Base-by-base conservation (phyloP, 2,113 vertebrate species). In the Cinclus mexicanus region DNA sequence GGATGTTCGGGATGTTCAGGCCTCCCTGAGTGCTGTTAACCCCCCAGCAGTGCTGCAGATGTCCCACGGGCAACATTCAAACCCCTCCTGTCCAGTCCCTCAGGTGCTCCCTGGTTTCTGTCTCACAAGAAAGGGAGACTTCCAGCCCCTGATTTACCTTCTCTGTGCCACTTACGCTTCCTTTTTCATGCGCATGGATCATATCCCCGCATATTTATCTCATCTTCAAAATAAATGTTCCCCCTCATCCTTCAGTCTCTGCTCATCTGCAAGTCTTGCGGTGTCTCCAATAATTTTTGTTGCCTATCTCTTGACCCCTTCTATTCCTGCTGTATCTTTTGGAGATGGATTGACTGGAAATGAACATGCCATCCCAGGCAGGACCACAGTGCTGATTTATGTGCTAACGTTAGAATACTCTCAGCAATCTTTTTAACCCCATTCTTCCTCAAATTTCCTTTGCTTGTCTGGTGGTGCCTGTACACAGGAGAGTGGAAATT, bases 161-260 rank as follows among this genome's bases (percentile, higher is more conserved):
- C 76, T 12, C 52, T 14, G 25, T 69, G 64, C 78, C 76, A 35
- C 83, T 90, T 16, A 35, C 61, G 35, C 81, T 75, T 68, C 52
- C 35, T 60, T 80, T 89, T 89, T 57, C 89, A 85, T 29, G 77
- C 29, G 65, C 83, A 65, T 28, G 72, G 84, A 91, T 96, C 92
- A 79, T 76, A 89, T 81, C 77, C 74, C 46, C n/a, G 88, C 59
- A 37, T 84, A 86, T 94, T 89, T 94, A 90, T 94, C 87, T 93
- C 89, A 76, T 91, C 87, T 87, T 91, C 87, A 93, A 86, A 94
- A 93, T 88, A 71, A 94, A 95, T 94, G 76, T 74, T 94, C 91
- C 49, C 76, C 65, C 76, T 89, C 69, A 90, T 93, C 86, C 83
- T 87, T 95, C 95, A 94, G 80, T 28, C 83, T 83, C 85, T 50